Percentiles rank a stretch among this genome's conserved stretches.
These are phyloP conservation scores for Plemyria rubiginata DNA, from an alignment of 2,888 invertebrate species.

Conservation along the genomic window DNA sequence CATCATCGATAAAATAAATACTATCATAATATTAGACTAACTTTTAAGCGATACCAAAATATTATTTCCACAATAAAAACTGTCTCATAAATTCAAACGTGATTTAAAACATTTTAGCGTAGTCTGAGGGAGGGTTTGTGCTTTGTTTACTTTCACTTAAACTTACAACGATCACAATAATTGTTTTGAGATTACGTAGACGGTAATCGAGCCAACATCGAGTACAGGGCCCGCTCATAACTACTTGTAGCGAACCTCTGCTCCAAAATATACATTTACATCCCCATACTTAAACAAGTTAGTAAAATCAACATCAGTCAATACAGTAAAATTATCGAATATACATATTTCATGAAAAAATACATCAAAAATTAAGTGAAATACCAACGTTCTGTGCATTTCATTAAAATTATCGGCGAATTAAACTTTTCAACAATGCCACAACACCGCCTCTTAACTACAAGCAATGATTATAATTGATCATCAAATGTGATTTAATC, in stretches of 20 bases:
- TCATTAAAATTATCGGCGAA: constrained; percentile 76
- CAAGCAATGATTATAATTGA: constrained; percentile 74
- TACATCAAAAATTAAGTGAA: constrained; percentile 83
- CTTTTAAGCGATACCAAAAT: constrained; percentile 81
- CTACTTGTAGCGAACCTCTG: constrained; percentile 34
- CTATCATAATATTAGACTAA: constrained; percentile 79
- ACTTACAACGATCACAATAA: constrained; percentile 80
- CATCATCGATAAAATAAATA: constrained; percentile 76
- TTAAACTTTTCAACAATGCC: constrained; percentile 69
- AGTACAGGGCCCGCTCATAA: constrained; percentile 29
- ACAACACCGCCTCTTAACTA: constrained; percentile 61
- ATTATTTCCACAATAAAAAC: constrained; percentile 79
- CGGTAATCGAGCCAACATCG: constrained; percentile 38
- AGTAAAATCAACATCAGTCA: constrained; percentile 75
- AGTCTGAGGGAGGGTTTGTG: constrained; percentile 82
- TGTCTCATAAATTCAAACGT: constrained; percentile 85
- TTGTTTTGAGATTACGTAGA: constrained; percentile 55
- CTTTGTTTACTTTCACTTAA: constrained; percentile 73
- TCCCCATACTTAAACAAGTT: constrained; percentile 60
- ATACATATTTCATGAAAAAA: constrained; percentile 78
- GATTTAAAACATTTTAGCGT: constrained; percentile 81
- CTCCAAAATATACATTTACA: constrained; percentile 35
- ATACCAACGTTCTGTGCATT: constrained; percentile 84
- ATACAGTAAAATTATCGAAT: constrained; percentile 78
- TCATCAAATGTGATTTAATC: constrained; percentile 60